Evolutionary conservation across 2,113 vertebrate genomes (phyloP), one percentile per base, ranked within the genome.

Genomic region (Aythya baeri): DNA sequence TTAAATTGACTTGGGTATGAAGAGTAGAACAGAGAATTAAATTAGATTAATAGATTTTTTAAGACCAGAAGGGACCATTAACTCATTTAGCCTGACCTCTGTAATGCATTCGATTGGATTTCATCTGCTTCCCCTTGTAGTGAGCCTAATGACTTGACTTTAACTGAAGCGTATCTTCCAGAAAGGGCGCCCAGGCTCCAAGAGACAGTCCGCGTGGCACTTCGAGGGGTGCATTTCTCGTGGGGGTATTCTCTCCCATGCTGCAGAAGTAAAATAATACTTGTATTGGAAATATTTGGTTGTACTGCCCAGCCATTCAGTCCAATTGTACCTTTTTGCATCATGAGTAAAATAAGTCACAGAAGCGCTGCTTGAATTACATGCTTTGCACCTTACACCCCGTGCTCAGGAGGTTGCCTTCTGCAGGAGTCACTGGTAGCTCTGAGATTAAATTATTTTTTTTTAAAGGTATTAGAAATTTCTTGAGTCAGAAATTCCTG

Each of bases 11-110:
- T 96, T 86, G 58, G 54, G 81, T 93, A 96, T 97, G 89, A 96
- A 89, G 93, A 97, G 86, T 78, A 89, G 93, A 84, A 92, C 86
- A 95, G 81, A 91, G 92, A 95, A 95, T 92, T 95, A 93, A 96
- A 97, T 97, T 93, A 95, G 93, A 95, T 96, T 94, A 97, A 96
- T 96, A 94, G 94, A 96, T 97, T 97, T 97, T 95, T 96, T 93
- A 94, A 95, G 93, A 97, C 93, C 91, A 97, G 93, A 87, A 95
- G 94, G 89, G 91, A 73, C 93, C 91, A 91, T 94, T 96, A 97
- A 89, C 89, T 97, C 96, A 92, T 96, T 95, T 93, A 93, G 66
- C 54, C 91, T 96, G 95, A 95, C 96, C 96, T 97, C 94, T 95
- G 89, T 96, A 92, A 91, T 94, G 81, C 74, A 79, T 92, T 95